A percentile compares a stretch with the other conserved stretches of the same genome.
These are phyloP conservation scores for Bergia puertoricense DNA, from an alignment of 92 coral and sea anemone genomes.

Conservation along the genomic window DNA sequence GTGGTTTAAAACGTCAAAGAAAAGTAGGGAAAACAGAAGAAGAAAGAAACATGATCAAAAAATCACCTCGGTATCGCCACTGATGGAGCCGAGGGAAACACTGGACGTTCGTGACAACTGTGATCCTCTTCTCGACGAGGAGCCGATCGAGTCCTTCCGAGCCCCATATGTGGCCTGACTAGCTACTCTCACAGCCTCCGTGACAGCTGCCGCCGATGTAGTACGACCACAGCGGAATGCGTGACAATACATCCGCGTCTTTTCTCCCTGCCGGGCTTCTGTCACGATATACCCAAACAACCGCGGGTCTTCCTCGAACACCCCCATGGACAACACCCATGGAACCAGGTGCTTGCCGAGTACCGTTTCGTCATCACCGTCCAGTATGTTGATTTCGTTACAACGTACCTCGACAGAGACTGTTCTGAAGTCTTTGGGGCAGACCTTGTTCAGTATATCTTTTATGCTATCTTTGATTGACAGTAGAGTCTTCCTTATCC, in stretches of 20 bases:
- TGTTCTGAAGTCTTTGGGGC: slow-evolving; percentile 79
- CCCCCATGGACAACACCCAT: slow-evolving; percentile 95
- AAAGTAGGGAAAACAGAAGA: neutral
- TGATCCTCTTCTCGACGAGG: slow-evolving; percentile 65
- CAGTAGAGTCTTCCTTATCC: slow-evolving; percentile 78
- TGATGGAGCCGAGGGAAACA: slow-evolving; percentile 52
- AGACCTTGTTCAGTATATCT: slow-evolving; percentile 68
- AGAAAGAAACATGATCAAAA: neutral
- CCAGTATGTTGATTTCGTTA: slow-evolving; percentile 74
- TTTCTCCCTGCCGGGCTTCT: slow-evolving; percentile 93
- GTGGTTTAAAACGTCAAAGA: neutral
- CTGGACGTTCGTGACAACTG: slow-evolving; percentile 64
- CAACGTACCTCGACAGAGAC: slow-evolving; percentile 74
- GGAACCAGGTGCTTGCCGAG: slow-evolving; percentile 77
- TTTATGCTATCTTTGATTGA: slow-evolving; percentile 86
- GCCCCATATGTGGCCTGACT: slow-evolving; percentile 88
- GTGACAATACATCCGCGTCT: slow-evolving; percentile 94
- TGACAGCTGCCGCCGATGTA: slow-evolving; percentile 80
- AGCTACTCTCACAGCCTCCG: slow-evolving; percentile 85
- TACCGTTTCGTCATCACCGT: slow-evolving; percentile 52
- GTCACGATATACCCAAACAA: slow-evolving; percentile 94
- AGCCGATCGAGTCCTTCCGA: slow-evolving; percentile 65
- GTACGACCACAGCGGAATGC: slow-evolving; percentile 98
- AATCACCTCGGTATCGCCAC: slow-evolving; percentile 36
- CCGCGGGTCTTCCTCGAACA: slow-evolving; percentile 88